Percentiles rank a stretch among this genome's conserved stretches.
Conservation (phyloP, 2,797 vertebrate genomes). For the Eulemur rubriventer region DNA sequence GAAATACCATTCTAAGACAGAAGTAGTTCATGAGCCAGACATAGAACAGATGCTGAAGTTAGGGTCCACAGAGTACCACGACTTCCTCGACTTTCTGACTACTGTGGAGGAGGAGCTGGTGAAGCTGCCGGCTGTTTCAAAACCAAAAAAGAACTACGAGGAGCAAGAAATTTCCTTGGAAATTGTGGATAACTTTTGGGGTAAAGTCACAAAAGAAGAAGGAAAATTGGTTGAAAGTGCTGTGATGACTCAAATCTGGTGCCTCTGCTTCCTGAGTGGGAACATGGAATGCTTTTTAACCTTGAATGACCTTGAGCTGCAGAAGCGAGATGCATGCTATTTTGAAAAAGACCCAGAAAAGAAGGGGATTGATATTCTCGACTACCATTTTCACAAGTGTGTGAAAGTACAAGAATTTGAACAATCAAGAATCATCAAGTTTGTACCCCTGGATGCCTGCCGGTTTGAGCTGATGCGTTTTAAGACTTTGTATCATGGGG, state of each 20-base stretch:
- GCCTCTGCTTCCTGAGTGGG: slow-evolving; percentile 94
- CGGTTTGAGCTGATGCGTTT: slow-evolving; percentile 96
- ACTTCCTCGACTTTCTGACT: slow-evolving; percentile 92
- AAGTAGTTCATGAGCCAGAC: slow-evolving; percentile 92
- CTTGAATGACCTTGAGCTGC: slow-evolving; percentile 92
- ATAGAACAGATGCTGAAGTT: slow-evolving; percentile 96
- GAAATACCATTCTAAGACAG: slow-evolving; percentile 93
- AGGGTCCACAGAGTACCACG: slow-evolving; percentile 91
- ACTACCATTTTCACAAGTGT: slow-evolving; percentile 92
- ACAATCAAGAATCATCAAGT: slow-evolving; percentile 91
- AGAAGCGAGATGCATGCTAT: slow-evolving; percentile 88
- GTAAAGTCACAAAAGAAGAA: slow-evolving; percentile 90
- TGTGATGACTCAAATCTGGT: slow-evolving; percentile 92
- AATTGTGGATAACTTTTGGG: slow-evolving; percentile 95
- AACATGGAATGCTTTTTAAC: slow-evolving; percentile 93
- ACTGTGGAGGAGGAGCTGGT: slow-evolving; percentile 94
- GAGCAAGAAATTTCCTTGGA: slow-evolving; percentile 95
- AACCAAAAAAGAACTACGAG: slow-evolving; percentile 91
- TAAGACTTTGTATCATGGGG: slow-evolving; percentile 86
- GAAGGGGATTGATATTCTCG: slow-evolving; percentile 92
- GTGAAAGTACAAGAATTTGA: slow-evolving; percentile 91
- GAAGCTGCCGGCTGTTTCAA: slow-evolving; percentile 85
- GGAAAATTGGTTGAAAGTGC: slow-evolving; percentile 89
- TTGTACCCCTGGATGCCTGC: slow-evolving; percentile 92
- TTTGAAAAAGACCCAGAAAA: slow-evolving; percentile 88